phyloP scores from a whole-genome alignment of 2,888 invertebrate species.

The Zootermopsis nevadensis region DNA sequence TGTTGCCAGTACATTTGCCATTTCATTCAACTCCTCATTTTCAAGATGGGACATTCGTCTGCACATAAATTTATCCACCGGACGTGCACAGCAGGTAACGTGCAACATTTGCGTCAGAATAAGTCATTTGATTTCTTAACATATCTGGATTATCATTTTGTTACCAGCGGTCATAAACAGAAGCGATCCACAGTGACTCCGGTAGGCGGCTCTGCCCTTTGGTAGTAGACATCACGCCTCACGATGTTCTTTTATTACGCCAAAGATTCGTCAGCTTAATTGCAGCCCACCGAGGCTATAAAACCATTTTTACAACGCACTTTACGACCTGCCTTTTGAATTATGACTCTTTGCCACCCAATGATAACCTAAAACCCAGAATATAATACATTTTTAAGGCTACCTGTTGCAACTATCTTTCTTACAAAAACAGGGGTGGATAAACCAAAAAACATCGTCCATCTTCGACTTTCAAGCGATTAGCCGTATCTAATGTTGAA shows the following conservation, averaged over 20 bases:
- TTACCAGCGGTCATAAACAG: slow-evolving; percentile 15
- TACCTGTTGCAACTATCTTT: slow-evolving; percentile 4
- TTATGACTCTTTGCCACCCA: neutral
- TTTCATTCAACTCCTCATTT: too few species aligned
- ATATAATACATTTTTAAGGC: slow-evolving; percentile 6
- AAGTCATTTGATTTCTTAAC: neutral
- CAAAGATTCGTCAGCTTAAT: neutral
- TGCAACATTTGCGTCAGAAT: neutral
- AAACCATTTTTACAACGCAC: neutral
- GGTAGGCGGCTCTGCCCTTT: neutral
- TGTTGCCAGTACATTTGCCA: too few species aligned
- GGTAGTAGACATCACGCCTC: neutral
- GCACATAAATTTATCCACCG: neutral
- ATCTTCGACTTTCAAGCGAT: too few species aligned
- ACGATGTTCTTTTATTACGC: neutral
- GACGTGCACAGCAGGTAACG: neutral
- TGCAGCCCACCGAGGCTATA: neutral
- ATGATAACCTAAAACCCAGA: neutral
- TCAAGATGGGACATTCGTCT: neutral
- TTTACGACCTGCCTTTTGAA: neutral
- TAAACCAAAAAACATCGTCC: too few species aligned
- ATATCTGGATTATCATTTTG: slow-evolving; percentile 27
- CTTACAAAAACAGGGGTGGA: neutral
- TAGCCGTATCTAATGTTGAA: too few species aligned
- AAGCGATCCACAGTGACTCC: neutral